Conservation (phyloP, 2,888 invertebrate species). For the Melanotus villosus region DNA sequence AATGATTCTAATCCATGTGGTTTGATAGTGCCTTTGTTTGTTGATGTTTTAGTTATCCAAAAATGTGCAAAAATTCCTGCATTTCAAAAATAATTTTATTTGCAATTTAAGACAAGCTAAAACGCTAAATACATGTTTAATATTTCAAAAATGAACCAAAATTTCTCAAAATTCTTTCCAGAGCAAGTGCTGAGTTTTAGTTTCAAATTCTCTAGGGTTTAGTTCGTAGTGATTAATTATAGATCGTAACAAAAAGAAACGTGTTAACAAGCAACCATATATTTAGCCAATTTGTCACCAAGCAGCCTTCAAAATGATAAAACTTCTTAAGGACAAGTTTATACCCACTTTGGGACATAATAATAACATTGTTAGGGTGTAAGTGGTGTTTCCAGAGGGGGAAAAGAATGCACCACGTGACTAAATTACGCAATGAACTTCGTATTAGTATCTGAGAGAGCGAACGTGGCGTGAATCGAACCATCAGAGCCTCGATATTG, state of each 20-base stretch:
- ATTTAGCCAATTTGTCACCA: conserved; percentile 41
- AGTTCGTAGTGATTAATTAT: too few species aligned
- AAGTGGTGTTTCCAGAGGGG: conserved; percentile 56
- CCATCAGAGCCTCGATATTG: conserved; percentile 39
- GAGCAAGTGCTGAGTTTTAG: too few species aligned
- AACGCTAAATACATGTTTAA: too few species aligned
- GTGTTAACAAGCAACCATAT: conserved; percentile 25
- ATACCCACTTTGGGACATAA: conserved; percentile 60
- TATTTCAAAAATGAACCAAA: too few species aligned
- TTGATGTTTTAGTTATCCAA: too few species aligned
- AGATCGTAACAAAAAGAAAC: neutral
- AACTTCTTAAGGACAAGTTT: conserved; percentile 59
- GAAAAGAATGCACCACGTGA: conserved; percentile 67
- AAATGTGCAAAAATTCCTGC: too few species aligned
- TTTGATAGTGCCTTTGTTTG: too few species aligned
- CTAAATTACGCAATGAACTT: conserved; percentile 67
- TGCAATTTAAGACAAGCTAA: too few species aligned
- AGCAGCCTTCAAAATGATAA: conserved; percentile 43
- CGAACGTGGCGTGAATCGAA: conserved; percentile 45
- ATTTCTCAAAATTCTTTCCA: too few species aligned
- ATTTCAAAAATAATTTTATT: too few species aligned
- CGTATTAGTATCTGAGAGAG: conserved; percentile 60
- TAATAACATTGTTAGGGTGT: conserved; percentile 62
- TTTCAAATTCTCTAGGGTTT: too few species aligned
- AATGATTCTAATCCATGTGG: too few species aligned